phyloP scores from a whole-genome alignment of 1,140 invertebrate species.

The Heliconius hermathena region DNA sequence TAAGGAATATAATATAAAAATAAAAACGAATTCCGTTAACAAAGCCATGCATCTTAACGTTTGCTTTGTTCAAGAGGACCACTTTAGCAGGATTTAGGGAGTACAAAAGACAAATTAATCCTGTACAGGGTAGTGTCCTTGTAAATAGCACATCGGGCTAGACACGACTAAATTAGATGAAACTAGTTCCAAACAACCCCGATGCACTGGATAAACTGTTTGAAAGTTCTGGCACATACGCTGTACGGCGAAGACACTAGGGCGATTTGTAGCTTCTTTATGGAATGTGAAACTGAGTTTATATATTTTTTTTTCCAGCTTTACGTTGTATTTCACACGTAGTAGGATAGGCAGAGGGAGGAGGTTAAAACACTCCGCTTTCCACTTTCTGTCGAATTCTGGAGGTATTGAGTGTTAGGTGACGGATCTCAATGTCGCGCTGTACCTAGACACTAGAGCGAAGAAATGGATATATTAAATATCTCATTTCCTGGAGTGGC shows the following conservation, averaged over 20 bases:
- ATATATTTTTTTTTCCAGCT: background rate
- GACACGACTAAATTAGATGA: slow-evolving; percentile 31
- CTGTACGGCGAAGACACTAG: background rate
- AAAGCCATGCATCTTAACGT: slow-evolving; percentile 3
- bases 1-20: background rate
- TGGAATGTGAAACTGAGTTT: background rate
- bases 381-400: too few species aligned
- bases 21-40: background rate
- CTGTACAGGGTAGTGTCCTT: slow-evolving; percentile 15
- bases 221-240: slow-evolving; percentile 22
- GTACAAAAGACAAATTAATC: slow-evolving; percentile 29
- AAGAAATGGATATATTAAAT: background rate
- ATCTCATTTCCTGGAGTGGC: background rate
- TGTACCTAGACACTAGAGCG: too few species aligned
- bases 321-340: too few species aligned
- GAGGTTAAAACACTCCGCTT: too few species aligned
- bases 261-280: slow-evolving; percentile 18
- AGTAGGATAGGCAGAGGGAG: too few species aligned
- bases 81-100: slow-evolving; percentile 11
- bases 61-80: slow-evolving; percentile 1
- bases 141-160: slow-evolving; percentile 25
- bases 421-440: background rate
- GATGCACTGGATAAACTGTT: slow-evolving; percentile 30
- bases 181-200: slow-evolving; percentile 24
- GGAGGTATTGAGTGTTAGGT: background rate